Evolutionary conservation across 2,888 invertebrate genomes (phyloP), one percentile per base, ranked within the genome.

Genomic region (Julus scanicus): DNA sequence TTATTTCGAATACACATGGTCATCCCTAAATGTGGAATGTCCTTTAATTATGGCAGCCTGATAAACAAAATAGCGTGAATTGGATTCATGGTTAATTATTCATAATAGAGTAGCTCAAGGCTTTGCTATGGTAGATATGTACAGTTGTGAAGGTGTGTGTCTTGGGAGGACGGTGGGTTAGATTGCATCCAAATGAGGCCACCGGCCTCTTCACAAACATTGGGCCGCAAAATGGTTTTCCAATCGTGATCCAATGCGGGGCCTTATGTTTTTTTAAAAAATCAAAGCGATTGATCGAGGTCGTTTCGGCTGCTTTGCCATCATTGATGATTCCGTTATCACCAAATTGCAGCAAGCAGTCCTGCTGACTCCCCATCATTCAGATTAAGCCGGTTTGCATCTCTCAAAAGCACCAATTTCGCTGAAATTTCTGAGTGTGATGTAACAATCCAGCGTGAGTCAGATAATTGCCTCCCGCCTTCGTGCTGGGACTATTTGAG

Each of bases 71-170:
- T 71, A 11, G 71, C 71, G 71, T 71, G 71, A 29, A 71, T 71
- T 71, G 71, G 29, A 71, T 71, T 71, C 71, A 71, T 29, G 71
- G 71, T 29, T 71, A 71, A 71, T 71, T 71, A 71, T 71, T 63
- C n/a, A 29, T 29, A 11, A 71, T 71, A 29, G 71, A 71, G 71
- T 71, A 71, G 71, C 71, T 71, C 71, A 71, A 71, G 71, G 71
- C 2, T 71, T n/a, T 6, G 57, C n/a, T 44, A 11, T 53, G 15
- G 29, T 71, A 8, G 71, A 29, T 11, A 0, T 11, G 29, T 20
- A 11, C 6, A 29, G 29, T n/a, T 71, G 71, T 29, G 29, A 29
- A 71, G 29, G 71, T 71, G 71, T 29, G n/a, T 63, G 71, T 29
- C 29, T 71, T 29, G 71, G 71, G 13, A 29, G 71, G 29, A 8